phyloP scores from a whole-genome alignment of 2,888 invertebrate genomes.

The Allygus modestus region DNA sequence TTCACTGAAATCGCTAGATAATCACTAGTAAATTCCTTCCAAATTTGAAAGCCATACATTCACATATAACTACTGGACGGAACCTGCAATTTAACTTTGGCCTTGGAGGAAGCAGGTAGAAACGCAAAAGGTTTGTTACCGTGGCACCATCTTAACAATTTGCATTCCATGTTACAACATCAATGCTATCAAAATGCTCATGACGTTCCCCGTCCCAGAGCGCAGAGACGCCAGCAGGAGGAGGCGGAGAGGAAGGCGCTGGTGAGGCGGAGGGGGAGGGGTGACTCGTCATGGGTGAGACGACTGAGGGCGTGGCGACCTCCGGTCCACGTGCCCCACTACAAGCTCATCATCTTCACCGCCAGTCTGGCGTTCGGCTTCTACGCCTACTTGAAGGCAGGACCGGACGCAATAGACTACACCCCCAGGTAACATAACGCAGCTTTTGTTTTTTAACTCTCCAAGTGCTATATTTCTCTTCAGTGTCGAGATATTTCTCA shows the following conservation, averaged over 20 bases:
- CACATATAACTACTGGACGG: too few species aligned
- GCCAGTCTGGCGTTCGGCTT: conserved; percentile 69
- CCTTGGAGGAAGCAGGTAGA: too few species aligned
- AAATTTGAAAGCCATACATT: too few species aligned
- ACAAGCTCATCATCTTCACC: conserved; percentile 67
- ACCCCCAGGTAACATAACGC: conserved; percentile 7
- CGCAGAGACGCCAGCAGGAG: conserved; percentile 65
- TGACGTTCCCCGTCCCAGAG: neutral
- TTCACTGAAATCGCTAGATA: too few species aligned
- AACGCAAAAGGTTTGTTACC: too few species aligned
- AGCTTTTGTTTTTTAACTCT: too few species aligned
- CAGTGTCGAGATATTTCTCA: neutral
- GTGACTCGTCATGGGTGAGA: neutral
- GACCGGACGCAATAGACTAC: conserved; percentile 54
- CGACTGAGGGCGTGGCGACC: conserved; percentile 61
- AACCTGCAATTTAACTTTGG: too few species aligned
- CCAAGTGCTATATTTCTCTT: neutral
- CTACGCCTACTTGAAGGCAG: conserved; percentile 67
- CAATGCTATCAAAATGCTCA: too few species aligned
- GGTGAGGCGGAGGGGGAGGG: conserved; percentile 18
- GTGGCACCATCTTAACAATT: too few species aligned
- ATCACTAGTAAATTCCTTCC: too few species aligned
- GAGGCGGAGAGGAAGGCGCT: conserved; percentile 63
- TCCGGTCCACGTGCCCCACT: conserved; percentile 62
- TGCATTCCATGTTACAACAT: too few species aligned